Conservation (phyloP, 2,113 vertebrate species). For the Tautogolabrus adspersus region DNA sequence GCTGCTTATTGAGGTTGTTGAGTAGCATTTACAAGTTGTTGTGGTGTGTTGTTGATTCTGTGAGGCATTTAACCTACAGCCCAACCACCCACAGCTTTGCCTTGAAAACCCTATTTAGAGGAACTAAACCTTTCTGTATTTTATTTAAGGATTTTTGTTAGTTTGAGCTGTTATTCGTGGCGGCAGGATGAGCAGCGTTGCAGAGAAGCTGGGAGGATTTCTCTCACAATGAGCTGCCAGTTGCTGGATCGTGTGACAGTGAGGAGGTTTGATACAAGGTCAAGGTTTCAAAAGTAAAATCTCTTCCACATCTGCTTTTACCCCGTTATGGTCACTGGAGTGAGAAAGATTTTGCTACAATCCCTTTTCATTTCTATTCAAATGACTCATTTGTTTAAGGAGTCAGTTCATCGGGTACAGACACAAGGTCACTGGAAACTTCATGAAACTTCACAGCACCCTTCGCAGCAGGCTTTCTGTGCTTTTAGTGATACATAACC, state of each 20-base stretch:
- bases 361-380: slow-evolving; percentile 14
- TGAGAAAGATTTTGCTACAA: slow-evolving; percentile 1
- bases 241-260: slow-evolving; percentile 28
- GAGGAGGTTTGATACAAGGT: slow-evolving; percentile 53
- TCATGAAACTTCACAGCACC: neutral
- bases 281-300: slow-evolving; percentile 64
- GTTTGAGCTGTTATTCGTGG: neutral
- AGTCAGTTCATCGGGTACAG: slow-evolving; percentile 28
- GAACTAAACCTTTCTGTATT: neutral
- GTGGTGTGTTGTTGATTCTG: neutral
- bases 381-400: slow-evolving; percentile 48
- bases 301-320: slow-evolving; percentile 59
- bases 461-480: neutral
- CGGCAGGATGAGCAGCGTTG: slow-evolving; percentile 20
- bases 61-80: neutral
- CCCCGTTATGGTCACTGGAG: slow-evolving; percentile 40
- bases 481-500: neutral
- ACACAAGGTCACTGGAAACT: slow-evolving; percentile 38
- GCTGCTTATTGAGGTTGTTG: neutral
- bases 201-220: slow-evolving; percentile 54
- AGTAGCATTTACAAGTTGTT: neutral
- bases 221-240: slow-evolving; percentile 52
- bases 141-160: neutral
- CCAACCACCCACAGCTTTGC: neutral
- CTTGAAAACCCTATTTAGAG: neutral